phyloP scores from a whole-genome alignment of 2,888 invertebrate species.

The Carcina quercana region DNA sequence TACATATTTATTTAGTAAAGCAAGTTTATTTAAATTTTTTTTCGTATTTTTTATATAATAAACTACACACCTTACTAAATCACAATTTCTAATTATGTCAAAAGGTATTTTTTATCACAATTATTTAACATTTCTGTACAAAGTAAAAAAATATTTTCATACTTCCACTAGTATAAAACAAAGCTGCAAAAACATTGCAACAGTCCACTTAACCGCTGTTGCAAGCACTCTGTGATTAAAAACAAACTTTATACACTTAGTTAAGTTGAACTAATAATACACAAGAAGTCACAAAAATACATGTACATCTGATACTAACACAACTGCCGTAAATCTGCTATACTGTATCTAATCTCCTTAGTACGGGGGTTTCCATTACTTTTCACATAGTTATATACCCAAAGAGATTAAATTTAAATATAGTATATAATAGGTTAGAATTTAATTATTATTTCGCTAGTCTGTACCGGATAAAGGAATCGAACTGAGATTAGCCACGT shows the following conservation, averaged over 20 bases:
- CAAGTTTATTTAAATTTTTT: slow-evolving; percentile 53
- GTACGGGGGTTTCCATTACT: too few relatives aligned
- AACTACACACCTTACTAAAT: slow-evolving; percentile 71
- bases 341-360: too few relatives aligned
- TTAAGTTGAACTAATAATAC: slow-evolving; percentile 22
- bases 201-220: slow-evolving; percentile 25
- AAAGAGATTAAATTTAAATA: too few relatives aligned
- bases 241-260: slow-evolving; percentile 17
- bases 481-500: too few relatives aligned
- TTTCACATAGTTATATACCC: too few relatives aligned
- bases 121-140: slow-evolving; percentile 69
- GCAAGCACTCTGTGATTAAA: slow-evolving; percentile 28
- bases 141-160: slow-evolving; percentile 70
- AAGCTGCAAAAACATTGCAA: slow-evolving; percentile 50
- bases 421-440: too few relatives aligned
- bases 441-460: too few relatives aligned
- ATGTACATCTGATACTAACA: too few relatives aligned
- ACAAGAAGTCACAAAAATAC: too few relatives aligned
- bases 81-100: slow-evolving; percentile 71
- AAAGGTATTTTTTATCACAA: slow-evolving; percentile 72
- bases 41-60: slow-evolving; percentile 31
- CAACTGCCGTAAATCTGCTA: too few relatives aligned
- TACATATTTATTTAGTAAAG: slow-evolving; percentile 60
- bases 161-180: slow-evolving; percentile 60
- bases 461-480: too few relatives aligned